These are phyloP conservation scores for Aphelenchoides avenae DNA, from an alignment of 1,140 invertebrate species.

Conservation along the genomic window DNA sequence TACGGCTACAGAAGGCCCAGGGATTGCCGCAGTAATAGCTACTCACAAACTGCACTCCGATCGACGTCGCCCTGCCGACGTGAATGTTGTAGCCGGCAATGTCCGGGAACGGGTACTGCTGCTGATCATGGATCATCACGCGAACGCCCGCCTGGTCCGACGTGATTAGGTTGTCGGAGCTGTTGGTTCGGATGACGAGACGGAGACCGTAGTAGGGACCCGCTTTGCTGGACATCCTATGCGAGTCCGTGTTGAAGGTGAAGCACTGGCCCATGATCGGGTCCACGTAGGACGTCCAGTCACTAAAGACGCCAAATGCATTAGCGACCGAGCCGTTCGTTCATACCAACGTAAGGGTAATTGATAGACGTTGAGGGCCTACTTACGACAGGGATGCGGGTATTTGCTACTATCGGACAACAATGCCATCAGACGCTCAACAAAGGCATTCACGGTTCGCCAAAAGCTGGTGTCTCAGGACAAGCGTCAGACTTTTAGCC, in stretches of 20 bases:
- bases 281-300: slow-evolving; percentile 27
- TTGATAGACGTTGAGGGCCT: slow-evolving; percentile 33
- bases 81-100: slow-evolving; percentile 37
- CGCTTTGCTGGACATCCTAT: slow-evolving; percentile 21
- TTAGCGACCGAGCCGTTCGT: too few relatives aligned
- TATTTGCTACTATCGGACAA: too few relatives aligned
- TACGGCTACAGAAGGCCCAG: too few relatives aligned
- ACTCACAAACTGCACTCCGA: too few relatives aligned
- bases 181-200: slow-evolving; percentile 29
- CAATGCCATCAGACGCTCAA: too few relatives aligned
- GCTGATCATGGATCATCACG: slow-evolving; percentile 34
- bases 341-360: too few relatives aligned
- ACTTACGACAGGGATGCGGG: too few relatives aligned
- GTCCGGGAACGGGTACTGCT: too few relatives aligned
- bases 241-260: slow-evolving; percentile 20
- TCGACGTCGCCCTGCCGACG: slow-evolving; percentile 11
- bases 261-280: slow-evolving; percentile 38
- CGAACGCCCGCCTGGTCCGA: slow-evolving; percentile 33
- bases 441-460: too few relatives aligned
- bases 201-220: slow-evolving; percentile 38
- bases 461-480: too few relatives aligned
- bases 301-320: slow-evolving; percentile 14
- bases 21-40: too few relatives aligned
- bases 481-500: too few relatives aligned
- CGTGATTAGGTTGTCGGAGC: slow-evolving; percentile 23